Percentiles rank a stretch among this genome's conserved stretches.
These are phyloP conservation scores for Prunella strophiata DNA, from an alignment of 2,797 vertebrate species.

Conservation along the genomic window DNA sequence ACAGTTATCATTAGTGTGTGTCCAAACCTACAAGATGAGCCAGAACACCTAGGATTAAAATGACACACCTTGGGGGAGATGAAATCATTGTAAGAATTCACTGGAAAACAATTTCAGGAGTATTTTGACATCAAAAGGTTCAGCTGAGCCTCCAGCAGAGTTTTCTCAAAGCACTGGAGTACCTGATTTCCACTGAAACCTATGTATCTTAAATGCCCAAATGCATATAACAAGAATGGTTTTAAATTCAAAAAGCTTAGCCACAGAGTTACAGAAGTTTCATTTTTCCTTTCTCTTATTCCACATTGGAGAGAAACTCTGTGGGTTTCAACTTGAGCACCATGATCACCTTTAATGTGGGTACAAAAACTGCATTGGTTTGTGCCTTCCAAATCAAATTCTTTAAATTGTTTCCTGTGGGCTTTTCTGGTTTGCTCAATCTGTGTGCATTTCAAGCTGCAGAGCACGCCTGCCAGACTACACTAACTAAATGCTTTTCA, in stretches of 20 bases:
- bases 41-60: conserved; percentile 31
- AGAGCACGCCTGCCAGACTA: not conserved
- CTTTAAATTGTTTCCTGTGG: not conserved
- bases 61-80: not conserved
- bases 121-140: not conserved
- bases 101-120: not conserved
- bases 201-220: not conserved
- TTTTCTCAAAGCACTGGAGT: not conserved
- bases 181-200: not conserved
- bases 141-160: not conserved
- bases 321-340: not conserved
- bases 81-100: not conserved
- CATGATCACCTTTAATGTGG: not conserved
- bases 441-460: not conserved
- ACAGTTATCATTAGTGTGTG: not conserved
- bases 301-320: not conserved
- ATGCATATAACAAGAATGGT: not conserved
- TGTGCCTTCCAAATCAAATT: not conserved
- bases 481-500: not conserved
- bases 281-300: not conserved
- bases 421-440: not conserved
- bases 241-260: not conserved
- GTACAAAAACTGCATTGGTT: not conserved
- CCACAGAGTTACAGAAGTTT: not conserved
- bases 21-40: not conserved